Conservation (phyloP, 2,888 invertebrate species). For the Luperina nickerlii region DNA sequence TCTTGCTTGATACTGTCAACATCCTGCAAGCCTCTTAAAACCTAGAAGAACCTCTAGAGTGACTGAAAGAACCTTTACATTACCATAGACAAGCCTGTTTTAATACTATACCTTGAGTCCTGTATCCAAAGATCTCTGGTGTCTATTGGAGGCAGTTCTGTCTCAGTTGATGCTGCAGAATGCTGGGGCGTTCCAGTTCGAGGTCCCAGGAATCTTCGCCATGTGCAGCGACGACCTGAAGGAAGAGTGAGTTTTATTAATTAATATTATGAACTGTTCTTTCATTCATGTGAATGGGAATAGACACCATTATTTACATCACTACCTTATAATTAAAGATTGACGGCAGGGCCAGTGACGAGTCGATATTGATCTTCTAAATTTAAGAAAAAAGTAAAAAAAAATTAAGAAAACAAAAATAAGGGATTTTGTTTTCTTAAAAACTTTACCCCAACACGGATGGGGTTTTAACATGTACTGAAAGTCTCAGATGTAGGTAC, state of each 20-base stretch:
- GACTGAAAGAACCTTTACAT: background rate
- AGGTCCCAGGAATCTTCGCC: constrained; percentile 92
- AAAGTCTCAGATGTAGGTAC: background rate
- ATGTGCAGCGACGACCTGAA: constrained; percentile 94
- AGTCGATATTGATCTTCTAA: background rate
- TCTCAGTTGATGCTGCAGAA: constrained; percentile 95
- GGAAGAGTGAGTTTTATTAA: background rate
- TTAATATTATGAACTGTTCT: background rate
- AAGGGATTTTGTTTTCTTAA: background rate
- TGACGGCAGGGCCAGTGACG: background rate
- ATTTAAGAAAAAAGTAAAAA: too few relatives aligned
- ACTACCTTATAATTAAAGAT: too few relatives aligned
- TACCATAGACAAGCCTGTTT: background rate
- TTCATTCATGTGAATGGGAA: background rate
- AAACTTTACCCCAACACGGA: background rate
- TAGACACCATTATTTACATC: background rate
- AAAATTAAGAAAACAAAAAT: too few relatives aligned
- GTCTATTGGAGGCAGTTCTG: constrained; percentile 95
- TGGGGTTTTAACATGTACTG: too few relatives aligned
- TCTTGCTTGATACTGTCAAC: background rate
- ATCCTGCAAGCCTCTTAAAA: background rate
- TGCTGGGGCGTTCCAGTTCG: constrained; percentile 91
- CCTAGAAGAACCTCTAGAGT: background rate
- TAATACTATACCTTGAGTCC: constrained; percentile 89
- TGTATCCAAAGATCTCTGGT: constrained; percentile 96